phyloP scores from a whole-genome alignment of 2,888 invertebrate genomes.

The Tridacna gigas region DNA sequence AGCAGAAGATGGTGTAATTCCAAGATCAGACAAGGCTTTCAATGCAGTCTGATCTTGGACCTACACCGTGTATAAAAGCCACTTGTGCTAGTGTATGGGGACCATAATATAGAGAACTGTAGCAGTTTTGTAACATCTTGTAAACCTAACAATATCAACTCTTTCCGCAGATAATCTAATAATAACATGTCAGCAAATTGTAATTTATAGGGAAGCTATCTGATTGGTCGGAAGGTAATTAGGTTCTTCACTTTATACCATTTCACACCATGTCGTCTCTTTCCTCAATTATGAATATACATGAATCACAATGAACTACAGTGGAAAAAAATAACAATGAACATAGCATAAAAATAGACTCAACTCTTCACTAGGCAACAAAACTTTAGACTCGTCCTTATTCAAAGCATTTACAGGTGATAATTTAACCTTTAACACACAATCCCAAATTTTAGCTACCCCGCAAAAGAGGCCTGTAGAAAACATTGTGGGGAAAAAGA shows the following conservation, averaged over 20 bases:
- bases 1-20: too few species aligned
- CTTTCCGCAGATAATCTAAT: conserved; percentile 4
- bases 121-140: neutral
- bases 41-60: too few species aligned
- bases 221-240: conserved; percentile 23
- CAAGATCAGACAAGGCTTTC: too few species aligned
- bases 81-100: too few species aligned
- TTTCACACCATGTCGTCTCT: conserved; percentile 18
- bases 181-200: conserved; percentile 22
- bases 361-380: too few species aligned
- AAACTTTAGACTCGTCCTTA: neutral
- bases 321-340: neutral
- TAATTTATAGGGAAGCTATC: conserved; percentile 10
- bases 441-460: too few species aligned
- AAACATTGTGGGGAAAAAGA: neutral
- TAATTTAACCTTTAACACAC: too few species aligned
- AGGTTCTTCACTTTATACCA: conserved; percentile 15
- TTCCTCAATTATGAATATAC: conserved; percentile 18
- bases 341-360: neutral
- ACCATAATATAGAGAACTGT: too few species aligned
- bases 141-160: neutral
- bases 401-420: neutral
- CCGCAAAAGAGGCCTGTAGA: too few species aligned
- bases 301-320: neutral
- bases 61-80: too few species aligned